Percentiles rank a stretch among this genome's conserved stretches.
Evolutionary conservation across 2,888 invertebrate species (phyloP).

Genomic region (Pedicia rivosa): DNA sequence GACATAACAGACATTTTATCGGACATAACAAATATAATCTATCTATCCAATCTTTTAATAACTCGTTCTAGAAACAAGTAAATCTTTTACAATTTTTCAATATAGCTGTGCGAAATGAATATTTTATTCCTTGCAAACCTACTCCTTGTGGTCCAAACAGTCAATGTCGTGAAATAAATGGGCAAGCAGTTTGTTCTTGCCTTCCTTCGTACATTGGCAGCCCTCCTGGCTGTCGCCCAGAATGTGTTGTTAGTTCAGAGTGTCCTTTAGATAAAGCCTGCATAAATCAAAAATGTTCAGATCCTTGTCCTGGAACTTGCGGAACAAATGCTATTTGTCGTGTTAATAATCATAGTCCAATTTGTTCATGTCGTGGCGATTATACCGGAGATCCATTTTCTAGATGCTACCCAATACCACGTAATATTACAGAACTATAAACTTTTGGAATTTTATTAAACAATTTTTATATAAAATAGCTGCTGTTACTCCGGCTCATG

Average conservation of each 20-base stretch:
- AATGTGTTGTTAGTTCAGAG: conserved; percentile 48
- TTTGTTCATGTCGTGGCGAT: conserved; percentile 53
- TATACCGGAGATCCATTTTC: conserved; percentile 64
- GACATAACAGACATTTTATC: no score
- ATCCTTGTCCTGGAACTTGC: conserved; percentile 46
- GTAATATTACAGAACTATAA: conserved; percentile 18
- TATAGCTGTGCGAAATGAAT: conserved; percentile 16
- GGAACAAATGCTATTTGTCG: conserved; percentile 51
- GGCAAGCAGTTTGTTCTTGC: conserved; percentile 47
- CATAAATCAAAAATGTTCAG: conserved; percentile 43
- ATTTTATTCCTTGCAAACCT: conserved; percentile 37
- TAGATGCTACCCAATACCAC: conserved; percentile 36
- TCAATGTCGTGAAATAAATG: conserved; percentile 42
- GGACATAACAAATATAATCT: no score
- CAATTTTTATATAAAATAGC: conserved; percentile 16
- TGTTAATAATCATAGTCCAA: conserved; percentile 61
- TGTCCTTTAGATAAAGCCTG: conserved; percentile 46
- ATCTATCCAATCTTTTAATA: no score
- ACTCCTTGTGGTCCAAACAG: conserved; percentile 53
- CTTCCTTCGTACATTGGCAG: conserved; percentile 40
- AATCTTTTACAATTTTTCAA: not conserved
- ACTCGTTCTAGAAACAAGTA: no score
- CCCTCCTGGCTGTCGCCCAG: conserved; percentile 56
- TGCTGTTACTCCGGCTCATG: conserved; percentile 14
- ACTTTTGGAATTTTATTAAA: not conserved